A percentile compares a stretch with the other conserved stretches of the same genome.
Evolutionary conservation across 2,797 vertebrate genomes (phyloP).

Genomic region (Discoglossus pictus): DNA sequence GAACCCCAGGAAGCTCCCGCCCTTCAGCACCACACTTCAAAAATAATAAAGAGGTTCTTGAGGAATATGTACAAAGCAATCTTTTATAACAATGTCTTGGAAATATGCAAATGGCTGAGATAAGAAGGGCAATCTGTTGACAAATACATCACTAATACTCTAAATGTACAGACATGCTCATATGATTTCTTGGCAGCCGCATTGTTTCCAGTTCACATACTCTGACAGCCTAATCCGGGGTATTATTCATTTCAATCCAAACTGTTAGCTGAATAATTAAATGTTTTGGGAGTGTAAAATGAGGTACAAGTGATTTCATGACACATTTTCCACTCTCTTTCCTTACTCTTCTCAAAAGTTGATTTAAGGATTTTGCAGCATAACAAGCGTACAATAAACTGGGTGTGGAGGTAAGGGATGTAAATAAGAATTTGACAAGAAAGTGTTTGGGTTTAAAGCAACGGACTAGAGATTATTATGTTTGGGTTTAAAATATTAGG

Average conservation of each 20-base stretch:
- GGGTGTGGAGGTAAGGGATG: conserved; percentile 21
- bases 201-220: conserved; percentile 10
- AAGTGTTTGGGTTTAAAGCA: no score
- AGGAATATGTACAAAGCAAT: no score
- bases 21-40: no score
- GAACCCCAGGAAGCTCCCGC: no score
- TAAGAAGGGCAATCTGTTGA: conserved; percentile 13
- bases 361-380: not conserved
- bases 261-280: not conserved
- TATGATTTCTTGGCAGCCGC: conserved; percentile 34
- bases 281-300: conserved; percentile 2
- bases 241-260: conserved; percentile 26
- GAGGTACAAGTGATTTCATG: conserved; percentile 30
- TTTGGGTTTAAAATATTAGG: no score
- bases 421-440: not conserved
- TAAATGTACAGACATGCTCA: conserved; percentile 25
- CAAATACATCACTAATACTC: not conserved
- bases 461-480: no score
- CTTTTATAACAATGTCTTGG: no score
- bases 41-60: no score
- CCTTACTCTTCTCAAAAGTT: not conserved
- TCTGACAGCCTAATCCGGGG: conserved; percentile 47
- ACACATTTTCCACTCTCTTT: not conserved
- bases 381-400: not conserved
- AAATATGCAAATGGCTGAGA: no score